Percentiles rank a stretch among this genome's conserved stretches.
These are phyloP conservation scores for Melinopterus prodromus DNA, from an alignment of 2,888 invertebrate genomes.

Conservation along the genomic window DNA sequence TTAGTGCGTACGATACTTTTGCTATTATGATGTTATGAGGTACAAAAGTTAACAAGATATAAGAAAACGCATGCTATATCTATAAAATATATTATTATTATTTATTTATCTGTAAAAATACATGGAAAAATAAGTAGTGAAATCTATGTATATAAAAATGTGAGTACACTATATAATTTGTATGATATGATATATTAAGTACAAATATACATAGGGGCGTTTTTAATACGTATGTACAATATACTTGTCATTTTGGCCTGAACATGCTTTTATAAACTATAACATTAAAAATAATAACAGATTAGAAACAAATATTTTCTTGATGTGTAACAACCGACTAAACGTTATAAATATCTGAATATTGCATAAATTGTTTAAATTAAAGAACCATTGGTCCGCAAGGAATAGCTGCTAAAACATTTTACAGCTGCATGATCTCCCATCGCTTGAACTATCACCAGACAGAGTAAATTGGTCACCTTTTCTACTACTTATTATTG, in stretches of 20 bases:
- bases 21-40: no score
- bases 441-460: conserved; percentile 32
- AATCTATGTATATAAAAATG: conserved; percentile 29
- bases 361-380: conserved; percentile 4
- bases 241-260: conserved; percentile 28
- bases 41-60: background rate
- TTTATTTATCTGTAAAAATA: conserved; percentile 31
- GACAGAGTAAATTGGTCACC: conserved; percentile 43
- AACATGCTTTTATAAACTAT: background rate
- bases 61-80: conserved; percentile 17
- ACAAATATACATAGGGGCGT: conserved; percentile 38
- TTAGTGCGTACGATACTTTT: no score
- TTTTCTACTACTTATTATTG: conserved; percentile 39
- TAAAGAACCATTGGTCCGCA: background rate
- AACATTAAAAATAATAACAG: conserved; percentile 27
- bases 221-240: conserved; percentile 35
- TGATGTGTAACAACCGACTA: no score
- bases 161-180: conserved; percentile 16
- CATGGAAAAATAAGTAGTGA: conserved; percentile 35
- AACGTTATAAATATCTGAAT: background rate
- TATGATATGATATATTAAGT: conserved; percentile 34
- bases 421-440: conserved; percentile 32
- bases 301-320: conserved; percentile 9
- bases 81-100: conserved; percentile 36
- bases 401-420: conserved; percentile 26